Conservation (phyloP, 2,888 invertebrate genomes). For the Zhuqinia jingwanae region DNA sequence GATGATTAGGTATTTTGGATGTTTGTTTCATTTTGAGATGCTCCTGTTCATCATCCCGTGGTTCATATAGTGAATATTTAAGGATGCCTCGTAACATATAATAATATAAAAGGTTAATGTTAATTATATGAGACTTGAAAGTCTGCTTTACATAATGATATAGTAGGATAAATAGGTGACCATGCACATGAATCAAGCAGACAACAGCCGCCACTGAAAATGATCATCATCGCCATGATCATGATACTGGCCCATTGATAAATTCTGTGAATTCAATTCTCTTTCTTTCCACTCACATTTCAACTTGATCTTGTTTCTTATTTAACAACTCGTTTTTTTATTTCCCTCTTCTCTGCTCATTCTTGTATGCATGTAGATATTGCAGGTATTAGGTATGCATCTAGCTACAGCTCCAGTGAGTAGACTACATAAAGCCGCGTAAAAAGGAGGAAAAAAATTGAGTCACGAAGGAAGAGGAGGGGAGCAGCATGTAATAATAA, state of each 20-base stretch:
- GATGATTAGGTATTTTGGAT: conserved; percentile 39
- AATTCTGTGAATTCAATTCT: conserved; percentile 58
- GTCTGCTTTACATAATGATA: conserved; percentile 65
- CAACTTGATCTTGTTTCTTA: conserved; percentile 59
- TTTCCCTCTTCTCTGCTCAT: background rate
- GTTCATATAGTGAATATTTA: conserved; percentile 18
- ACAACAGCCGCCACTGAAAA: conserved; percentile 57
- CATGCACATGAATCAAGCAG: conserved; percentile 64
- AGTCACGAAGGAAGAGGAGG: conserved; percentile 47
- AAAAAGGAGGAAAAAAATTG: too few relatives aligned
- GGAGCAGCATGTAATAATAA: conserved; percentile 30
- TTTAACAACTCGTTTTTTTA: conserved; percentile 59
- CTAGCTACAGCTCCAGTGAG: background rate
- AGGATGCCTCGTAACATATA: conserved; percentile 18
- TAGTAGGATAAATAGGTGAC: conserved; percentile 57
- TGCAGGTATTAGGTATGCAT: background rate
- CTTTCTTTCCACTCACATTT: conserved; percentile 36
- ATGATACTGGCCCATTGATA: conserved; percentile 69
- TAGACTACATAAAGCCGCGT: conserved; percentile 22
- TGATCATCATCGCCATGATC: conserved; percentile 32
- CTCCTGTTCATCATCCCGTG: background rate
- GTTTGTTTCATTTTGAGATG: conserved; percentile 3
- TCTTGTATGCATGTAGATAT: conserved; percentile 4
- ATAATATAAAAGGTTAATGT: conserved; percentile 32
- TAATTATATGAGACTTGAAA: conserved; percentile 59